phyloP scores from a whole-genome alignment of 2,888 invertebrate genomes.

The Spilarctia lutea region DNA sequence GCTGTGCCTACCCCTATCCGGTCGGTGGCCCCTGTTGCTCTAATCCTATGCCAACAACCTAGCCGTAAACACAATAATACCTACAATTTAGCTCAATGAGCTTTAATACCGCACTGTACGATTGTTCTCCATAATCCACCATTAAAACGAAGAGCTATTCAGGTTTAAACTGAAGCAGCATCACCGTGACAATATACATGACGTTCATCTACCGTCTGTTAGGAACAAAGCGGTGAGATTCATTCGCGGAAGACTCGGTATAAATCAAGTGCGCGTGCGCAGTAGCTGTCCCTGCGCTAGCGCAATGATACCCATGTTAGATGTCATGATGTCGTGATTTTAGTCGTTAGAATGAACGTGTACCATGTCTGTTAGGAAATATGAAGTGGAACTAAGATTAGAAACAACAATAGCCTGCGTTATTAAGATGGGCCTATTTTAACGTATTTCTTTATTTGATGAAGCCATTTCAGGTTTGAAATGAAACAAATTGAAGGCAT shows the following conservation, averaged over 20 bases:
- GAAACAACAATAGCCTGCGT: background rate
- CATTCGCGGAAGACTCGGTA: conserved; percentile 13
- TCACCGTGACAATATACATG: conserved; percentile 56
- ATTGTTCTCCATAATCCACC: conserved; percentile 2
- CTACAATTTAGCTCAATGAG: background rate
- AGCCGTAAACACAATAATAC: background rate
- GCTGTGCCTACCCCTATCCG: no score
- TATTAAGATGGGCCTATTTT: background rate
- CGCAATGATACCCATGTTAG: conserved; percentile 20
- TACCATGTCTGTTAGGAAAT: background rate
- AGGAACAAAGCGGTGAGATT: conserved; percentile 18
- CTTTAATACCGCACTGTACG: no score
- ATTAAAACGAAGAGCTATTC: conserved; percentile 22
- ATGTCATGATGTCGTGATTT: conserved; percentile 24
- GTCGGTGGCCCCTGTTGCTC: no score
- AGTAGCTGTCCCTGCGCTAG: conserved; percentile 46
- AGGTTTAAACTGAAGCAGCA: conserved; percentile 31
- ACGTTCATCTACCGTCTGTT: conserved; percentile 34
- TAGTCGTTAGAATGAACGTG: conserved; percentile 8
- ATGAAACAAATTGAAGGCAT: no score
- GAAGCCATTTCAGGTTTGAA: no score
- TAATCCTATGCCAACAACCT: no score
- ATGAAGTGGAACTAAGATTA: conserved; percentile 9
- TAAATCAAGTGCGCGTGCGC: conserved; percentile 67
- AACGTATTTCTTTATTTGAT: no score